Conservation (phyloP, 1,140 invertebrate species). For the Andrena cerasifolii region DNA sequence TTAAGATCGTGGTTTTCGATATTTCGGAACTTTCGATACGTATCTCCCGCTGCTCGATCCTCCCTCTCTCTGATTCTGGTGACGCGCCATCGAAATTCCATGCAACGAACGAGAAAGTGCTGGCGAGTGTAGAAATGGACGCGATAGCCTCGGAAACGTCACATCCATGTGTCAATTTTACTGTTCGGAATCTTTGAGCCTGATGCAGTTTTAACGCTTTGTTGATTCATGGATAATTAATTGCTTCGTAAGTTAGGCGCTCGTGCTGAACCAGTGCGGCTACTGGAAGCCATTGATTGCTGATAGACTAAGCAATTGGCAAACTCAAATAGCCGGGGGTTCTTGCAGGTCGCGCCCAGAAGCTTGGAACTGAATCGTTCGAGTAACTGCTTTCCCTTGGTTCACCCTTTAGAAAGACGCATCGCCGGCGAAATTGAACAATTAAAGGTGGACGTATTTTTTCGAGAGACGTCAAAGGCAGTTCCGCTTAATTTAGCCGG, state of each 20-base stretch:
- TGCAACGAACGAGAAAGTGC: not conserved
- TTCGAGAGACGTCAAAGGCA: conserved; percentile 22
- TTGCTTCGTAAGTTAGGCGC: no score
- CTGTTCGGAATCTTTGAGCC: no score
- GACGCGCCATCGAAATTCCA: conserved; percentile 9
- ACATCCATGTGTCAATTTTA: not conserved
- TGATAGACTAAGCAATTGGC: no score
- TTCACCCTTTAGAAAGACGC: not conserved
- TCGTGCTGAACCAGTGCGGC: no score
- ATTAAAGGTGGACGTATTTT: conserved; percentile 47
- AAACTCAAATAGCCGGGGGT: no score
- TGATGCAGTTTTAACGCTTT: not conserved
- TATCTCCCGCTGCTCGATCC: conserved; percentile 3
- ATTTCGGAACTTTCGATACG: conserved; percentile 28
- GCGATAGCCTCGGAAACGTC: not conserved
- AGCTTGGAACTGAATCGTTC: no score
- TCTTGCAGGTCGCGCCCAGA: no score
- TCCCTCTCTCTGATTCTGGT: not conserved
- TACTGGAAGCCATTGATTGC: no score
- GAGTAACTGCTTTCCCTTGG: not conserved
- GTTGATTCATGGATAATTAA: no score
- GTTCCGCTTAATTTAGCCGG: conserved; percentile 56
- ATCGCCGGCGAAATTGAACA: not conserved
- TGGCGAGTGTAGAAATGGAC: not conserved
- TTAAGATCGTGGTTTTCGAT: conserved; percentile 38